Evolutionary conservation across 2,113 vertebrate genomes (phyloP), one percentile per base, ranked within the genome.

Genomic region (Tichodroma muraria): DNA sequence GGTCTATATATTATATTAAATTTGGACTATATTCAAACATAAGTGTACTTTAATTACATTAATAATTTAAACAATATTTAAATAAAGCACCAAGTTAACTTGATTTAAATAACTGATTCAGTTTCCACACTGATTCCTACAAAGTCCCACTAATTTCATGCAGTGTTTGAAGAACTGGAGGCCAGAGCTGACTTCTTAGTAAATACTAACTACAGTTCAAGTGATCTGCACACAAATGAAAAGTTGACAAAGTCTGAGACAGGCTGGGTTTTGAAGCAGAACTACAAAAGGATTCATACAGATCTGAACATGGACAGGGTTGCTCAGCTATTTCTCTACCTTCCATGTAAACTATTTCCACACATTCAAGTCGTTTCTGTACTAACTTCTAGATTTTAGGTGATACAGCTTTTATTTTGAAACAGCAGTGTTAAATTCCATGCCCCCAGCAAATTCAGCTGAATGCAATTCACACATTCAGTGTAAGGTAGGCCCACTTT

Each of bases 11-110:
- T 65, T 87, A 40, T 96, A 82, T 75, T 71, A 66, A 89, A 79
- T 80, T 78, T 93, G 57, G 81, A 71, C 65, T 92, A 50, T 72
- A 77, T 64, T 88, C 60, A 76, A 82, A 73, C 37, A 65, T 57
- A 86, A 61, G n/a, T 52, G 49, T 64, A 69, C 49, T 75, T 91
- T 42, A 78, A 49, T 91, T 65, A 77, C 68, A 93, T 70, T 57
- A 91, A 54, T 86, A 65, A 78, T 89, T 89, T 87, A 92, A 94
- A 28, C 71, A 94, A 28, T 71, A 75, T 88, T 84, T 89, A 85
- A 88, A 77, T 80, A 65, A 81, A 94, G 70, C 72, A 70, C 77
- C 61, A 45, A 31, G 50, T 89, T 35, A 88, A 63, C 28, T 78
- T 78, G 37, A 72, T 88, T 72, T 72, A 90, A 93, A n/a, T 53